These are phyloP conservation scores for Oreochromis spilurus DNA, from an alignment of 2,113 vertebrate genomes.

Conservation along the genomic window DNA sequence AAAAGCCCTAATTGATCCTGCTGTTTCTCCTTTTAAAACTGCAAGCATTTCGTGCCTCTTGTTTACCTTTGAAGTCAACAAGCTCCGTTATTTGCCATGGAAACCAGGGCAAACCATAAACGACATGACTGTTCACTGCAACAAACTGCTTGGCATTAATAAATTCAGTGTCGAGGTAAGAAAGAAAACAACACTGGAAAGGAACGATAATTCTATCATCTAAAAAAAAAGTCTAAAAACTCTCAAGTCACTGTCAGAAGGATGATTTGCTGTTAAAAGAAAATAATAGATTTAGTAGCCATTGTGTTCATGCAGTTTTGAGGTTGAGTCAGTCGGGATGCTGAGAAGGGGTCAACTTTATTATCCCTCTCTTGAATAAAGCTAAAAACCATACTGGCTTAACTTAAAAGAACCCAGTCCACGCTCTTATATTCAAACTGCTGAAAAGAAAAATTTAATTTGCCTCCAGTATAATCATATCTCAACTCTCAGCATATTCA, in stretches of 20 bases:
- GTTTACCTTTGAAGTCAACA: slow-evolving; percentile 23
- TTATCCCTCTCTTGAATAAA: slow-evolving; percentile 21
- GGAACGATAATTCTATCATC: neutral
- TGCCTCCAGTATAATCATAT: slow-evolving; percentile 48
- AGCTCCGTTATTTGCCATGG: slow-evolving; percentile 5
- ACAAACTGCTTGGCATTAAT: neutral
- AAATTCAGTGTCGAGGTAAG: neutral
- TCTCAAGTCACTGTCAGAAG: neutral
- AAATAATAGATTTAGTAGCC: neutral
- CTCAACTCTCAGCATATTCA: slow-evolving; percentile 48
- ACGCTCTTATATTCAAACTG: slow-evolving; percentile 43
- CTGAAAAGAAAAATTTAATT: slow-evolving; percentile 61
- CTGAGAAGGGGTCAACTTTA: slow-evolving; percentile 21
- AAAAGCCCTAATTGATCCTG: neutral
- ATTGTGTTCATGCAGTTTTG: slow-evolving; percentile 9
- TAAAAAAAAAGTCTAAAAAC: neutral
- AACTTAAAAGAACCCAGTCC: slow-evolving; percentile 2
- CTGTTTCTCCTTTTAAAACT: neutral
- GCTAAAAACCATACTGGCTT: slow-evolving; percentile 12
- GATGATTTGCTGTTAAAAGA: neutral
- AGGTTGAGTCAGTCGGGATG: slow-evolving; percentile 16
- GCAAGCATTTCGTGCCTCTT: neutral
- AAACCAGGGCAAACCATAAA: slow-evolving; percentile 1
- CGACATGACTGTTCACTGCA: neutral
- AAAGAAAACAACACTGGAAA: neutral